Evolutionary conservation across 2,113 vertebrate species (phyloP), one percentile per base, ranked within the genome.

Genomic region (Lonchura striata): DNA sequence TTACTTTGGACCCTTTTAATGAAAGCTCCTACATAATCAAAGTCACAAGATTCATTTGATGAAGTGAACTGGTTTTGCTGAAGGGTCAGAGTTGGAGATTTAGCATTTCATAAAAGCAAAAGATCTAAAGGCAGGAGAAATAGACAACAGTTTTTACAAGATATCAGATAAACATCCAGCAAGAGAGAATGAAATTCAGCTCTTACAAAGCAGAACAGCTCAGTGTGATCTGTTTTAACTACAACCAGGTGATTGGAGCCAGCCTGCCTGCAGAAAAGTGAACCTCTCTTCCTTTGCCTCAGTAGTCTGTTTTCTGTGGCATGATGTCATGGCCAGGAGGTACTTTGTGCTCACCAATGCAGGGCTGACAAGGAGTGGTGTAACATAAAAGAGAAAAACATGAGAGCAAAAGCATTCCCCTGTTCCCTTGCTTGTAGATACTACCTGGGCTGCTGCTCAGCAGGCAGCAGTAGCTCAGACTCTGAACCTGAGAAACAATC

Each of bases 131-230:
- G 80, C 93, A 91, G 44, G 86, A 94, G 83, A 96, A 95, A 95
- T 7, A 77, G 88, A 96, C 96, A 97, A 91, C 56, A 88, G 95
- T 97, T 97, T 96, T 96, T 96, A 97, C 95, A 96, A 96, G 95
- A 96, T 95, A 95, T 93, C 96, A 96, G 95, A 96, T 97, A 97
- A 97, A 95, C 88, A 86, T 69, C 42, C 93, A 95, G 86, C 84
- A 96, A 96, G 44, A 88, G 59, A 82, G 95, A 75, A 82, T 57
- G 80, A 93, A 93, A 94, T 92, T 94, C 77, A 92, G 90, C 90
- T 95, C 90, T 75, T 76, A 81, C 49, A 96, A 88, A 95, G 93
- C 76, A 86, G 88, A 96, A 75, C 79, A 64, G 64, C 95, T 92
- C 93, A 92, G 90, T 95, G 80, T 93, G 92, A 94, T 95, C 74